Evolutionary conservation across 1,140 invertebrate species (phyloP).

Genomic region (Drosophila leontia): DNA sequence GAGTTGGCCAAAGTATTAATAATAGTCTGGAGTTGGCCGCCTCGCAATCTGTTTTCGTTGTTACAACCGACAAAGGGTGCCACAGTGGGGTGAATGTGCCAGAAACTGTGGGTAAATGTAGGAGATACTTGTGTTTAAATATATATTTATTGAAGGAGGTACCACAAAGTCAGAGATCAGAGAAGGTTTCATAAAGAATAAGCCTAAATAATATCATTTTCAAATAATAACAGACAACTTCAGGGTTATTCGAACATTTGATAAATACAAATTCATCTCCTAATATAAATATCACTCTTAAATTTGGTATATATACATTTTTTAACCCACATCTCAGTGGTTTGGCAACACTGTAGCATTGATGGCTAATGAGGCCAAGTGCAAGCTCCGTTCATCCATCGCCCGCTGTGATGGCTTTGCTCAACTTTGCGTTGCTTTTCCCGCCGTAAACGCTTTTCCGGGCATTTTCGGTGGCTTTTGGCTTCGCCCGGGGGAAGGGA

Average conservation of each 20-base stretch:
- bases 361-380: constrained; percentile 37
- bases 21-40: constrained; percentile 32
- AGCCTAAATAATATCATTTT: background rate
- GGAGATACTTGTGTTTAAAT: too few species aligned
- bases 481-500: background rate
- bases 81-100: background rate
- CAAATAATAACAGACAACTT: background rate
- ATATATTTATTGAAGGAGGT: too few species aligned
- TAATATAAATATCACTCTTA: background rate
- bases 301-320: background rate
- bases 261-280: background rate
- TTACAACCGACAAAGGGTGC: constrained; percentile 5
- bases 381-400: constrained; percentile 26
- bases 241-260: background rate
- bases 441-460: constrained; percentile 33
- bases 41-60: constrained; percentile 44
- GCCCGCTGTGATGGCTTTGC: constrained; percentile 53
- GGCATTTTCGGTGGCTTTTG: constrained; percentile 41
- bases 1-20: constrained; percentile 36
- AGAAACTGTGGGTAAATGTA: background rate
- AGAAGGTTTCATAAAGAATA: background rate
- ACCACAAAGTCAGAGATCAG: background rate
- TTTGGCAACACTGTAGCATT: constrained; percentile 8
- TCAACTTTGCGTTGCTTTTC: constrained; percentile 25
- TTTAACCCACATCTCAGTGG: background rate